Evolutionary conservation across 23 tunicate species (phyloP), one percentile per base, ranked within the genome.

Genomic region (Clavelina lepadiformis): DNA sequence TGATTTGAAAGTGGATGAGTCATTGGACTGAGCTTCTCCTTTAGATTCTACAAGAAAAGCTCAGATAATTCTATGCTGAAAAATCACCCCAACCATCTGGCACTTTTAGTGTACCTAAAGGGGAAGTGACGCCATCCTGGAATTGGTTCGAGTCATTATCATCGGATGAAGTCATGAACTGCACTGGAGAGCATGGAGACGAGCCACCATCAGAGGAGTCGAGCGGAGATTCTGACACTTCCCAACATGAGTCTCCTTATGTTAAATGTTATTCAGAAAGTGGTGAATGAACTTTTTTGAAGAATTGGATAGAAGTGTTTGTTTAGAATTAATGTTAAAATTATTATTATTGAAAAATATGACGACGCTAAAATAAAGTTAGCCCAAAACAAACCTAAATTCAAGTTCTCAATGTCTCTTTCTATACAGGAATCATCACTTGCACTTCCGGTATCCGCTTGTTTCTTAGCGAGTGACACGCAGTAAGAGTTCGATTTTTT

Each of bases 401-500:
- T 68, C 3, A 68, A 28, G 59, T 35, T 45, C 4, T 68, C 84
- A n/a, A 78, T 53, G 31, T 78, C 84, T 26, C 84, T 47, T 46
- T 78, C 84, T 3, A 78, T 78, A 51, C 84, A 78, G 3, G 84
- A 78, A 47, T 78, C 84, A 68, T 78, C 84, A 58, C 84, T 78
- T 20, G 69, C 84, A 33, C 84, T 78, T 31, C 84, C 84, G 24
- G 73, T 26, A 36, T 78, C 71, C 2, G 29, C 19, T 34, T 8
- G 66, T 30, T 75, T 75, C 24, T 46, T 30, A 2, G 60, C 3
- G 13, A 75, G n/a, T 3, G 61, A 45, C 45, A 56, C 35, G 28
- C 59, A 35, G 36, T 66, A 46, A 51, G 51, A 7, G 11, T 26
- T 22, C 23, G 50, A 8, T 11, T 11, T 41, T 15, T 41, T 41